phyloP scores from a whole-genome alignment of 2,113 vertebrate species.

The Daboia siamensis region DNA sequence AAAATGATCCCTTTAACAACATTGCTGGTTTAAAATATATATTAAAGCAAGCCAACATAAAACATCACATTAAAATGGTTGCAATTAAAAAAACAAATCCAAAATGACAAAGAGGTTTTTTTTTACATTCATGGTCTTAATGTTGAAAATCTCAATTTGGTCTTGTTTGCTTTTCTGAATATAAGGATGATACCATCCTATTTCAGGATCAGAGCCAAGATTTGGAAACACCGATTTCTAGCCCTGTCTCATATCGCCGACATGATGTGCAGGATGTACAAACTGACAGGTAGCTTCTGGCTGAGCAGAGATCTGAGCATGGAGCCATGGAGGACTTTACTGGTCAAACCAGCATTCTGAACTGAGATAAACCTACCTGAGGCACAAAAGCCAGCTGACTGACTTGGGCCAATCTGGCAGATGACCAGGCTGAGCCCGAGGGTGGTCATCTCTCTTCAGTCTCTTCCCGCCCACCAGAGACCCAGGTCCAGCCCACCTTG shows the following conservation, averaged over 20 bases:
- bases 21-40: background rate
- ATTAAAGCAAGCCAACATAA: background rate
- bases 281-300: background rate
- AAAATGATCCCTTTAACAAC: background rate
- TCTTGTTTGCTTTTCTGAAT: background rate
- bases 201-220: background rate
- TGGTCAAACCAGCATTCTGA: background rate
- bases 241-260: background rate
- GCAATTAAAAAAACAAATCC: background rate
- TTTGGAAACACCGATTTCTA: background rate
- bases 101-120: background rate
- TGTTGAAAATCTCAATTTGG: background rate
- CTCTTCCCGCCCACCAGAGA: background rate
- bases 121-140: background rate
- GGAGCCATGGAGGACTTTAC: background rate
- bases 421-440: background rate
- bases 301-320: background rate
- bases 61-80: background rate
- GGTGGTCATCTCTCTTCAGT: background rate
- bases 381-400: background rate
- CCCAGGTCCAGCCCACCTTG: background rate
- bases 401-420: background rate
- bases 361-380: background rate
- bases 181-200: background rate
- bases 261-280: background rate